Evolutionary conservation across 2,888 invertebrate genomes (phyloP), one percentile per base, ranked within the genome.

Genomic region (Nemoura dubitans): DNA sequence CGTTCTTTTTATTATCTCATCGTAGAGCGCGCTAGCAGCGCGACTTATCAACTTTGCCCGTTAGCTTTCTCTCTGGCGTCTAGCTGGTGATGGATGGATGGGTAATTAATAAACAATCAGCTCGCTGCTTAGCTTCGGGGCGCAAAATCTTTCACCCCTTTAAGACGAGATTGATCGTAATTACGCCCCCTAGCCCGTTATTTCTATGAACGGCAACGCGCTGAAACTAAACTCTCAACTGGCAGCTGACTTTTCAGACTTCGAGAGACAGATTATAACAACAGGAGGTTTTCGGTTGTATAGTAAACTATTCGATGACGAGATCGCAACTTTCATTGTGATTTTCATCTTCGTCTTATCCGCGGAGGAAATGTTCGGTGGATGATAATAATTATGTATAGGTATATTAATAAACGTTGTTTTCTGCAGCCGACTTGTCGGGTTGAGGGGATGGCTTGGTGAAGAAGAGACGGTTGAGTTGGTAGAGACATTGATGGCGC

Each of bases 71-170:
- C n/a, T n/a, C n/a, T 59, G 59, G 59, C 16, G 59, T 21, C 21
- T n/a, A n/a, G n/a, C 16, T 21, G 16, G 14, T 59, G 59, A 59
- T n/a, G 85, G 87, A 87, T 86, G 87, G 87, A 87, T 87, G 87
- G 87, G 87, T 87, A 87, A 87, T 87, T 87, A 87, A 87, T 87
- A 87, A 83, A 87, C 87, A 87, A 87, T 87, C 87, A 87, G 82
- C 78, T 83, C 86, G 27, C 14, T 59, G 28, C 27, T 30, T n/a
- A 76, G 84, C 84, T 84, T 76, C 59, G 59, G 84, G 84, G 84
- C 29, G 59, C 59, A 59, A 84, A 84, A 59, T 83, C 83, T 84
- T 76, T 84, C 84, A 84, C 84, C 84, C 84, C 59, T 76, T 84
- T 84, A 78, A 78, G 78, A 30, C 26, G 84, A 84, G 84, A 84